Conservation (phyloP, 1,140 invertebrate genomes). For the Muscidifurax raptorellus region DNA sequence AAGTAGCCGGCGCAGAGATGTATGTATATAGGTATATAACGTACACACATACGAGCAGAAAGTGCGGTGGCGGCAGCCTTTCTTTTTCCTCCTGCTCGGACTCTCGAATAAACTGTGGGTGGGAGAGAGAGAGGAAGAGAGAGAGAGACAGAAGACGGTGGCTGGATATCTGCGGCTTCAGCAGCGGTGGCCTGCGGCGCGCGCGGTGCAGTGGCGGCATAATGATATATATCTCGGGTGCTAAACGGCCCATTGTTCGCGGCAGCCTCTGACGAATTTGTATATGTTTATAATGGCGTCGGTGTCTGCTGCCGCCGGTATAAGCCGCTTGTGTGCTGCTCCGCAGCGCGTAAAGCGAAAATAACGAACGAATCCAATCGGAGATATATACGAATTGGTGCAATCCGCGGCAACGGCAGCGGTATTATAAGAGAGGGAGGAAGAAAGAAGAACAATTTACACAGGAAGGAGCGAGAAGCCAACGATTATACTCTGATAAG, state of each 20-base stretch:
- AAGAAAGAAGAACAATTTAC: conserved; percentile 25
- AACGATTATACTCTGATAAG: conserved; percentile 48
- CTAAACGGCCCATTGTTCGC: conserved; percentile 75
- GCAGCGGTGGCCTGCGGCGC: conserved; percentile 31
- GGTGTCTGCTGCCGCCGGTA: conserved; percentile 55
- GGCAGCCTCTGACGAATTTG: conserved; percentile 74
- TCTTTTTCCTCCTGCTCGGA: conserved; percentile 51
- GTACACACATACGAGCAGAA: not conserved
- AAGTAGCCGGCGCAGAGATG: too few species aligned
- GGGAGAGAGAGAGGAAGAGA: conserved; percentile 15
- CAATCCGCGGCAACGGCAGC: conserved; percentile 17
- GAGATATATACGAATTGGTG: conserved; percentile 53
- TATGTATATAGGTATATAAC: not conserved
- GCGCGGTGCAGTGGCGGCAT: conserved; percentile 61
- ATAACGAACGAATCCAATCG: conserved; percentile 63
- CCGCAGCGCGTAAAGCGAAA: conserved; percentile 54
- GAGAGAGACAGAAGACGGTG: conserved; percentile 42
- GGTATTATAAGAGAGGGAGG: not conserved
- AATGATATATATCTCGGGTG: conserved; percentile 74
- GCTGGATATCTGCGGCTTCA: conserved; percentile 15
- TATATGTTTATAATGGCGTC: conserved; percentile 75
- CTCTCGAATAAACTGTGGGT: not conserved
- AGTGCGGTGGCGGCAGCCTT: conserved; percentile 52
- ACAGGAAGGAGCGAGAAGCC: conserved; percentile 42
- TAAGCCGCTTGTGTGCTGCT: conserved; percentile 53